These are phyloP conservation scores for Pinna nobilis DNA, from an alignment of 1,140 invertebrate species.

Conservation along the genomic window DNA sequence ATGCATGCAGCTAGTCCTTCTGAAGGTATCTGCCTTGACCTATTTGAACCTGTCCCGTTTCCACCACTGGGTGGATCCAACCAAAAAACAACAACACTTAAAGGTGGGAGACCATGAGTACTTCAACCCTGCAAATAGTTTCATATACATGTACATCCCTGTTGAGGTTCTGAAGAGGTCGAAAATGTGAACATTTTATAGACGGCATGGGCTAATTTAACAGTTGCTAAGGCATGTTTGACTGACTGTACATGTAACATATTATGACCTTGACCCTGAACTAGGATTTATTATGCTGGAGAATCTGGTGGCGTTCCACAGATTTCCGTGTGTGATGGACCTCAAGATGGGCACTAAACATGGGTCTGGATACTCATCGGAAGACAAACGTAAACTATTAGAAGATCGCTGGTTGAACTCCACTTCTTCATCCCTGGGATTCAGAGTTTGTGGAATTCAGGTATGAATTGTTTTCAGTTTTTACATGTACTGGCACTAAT, in stretches of 20 bases:
- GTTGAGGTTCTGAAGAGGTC: background rate
- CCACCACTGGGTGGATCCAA: no score
- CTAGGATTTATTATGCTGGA: constrained; percentile 89
- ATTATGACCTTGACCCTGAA: background rate
- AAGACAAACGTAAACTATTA: constrained; percentile 91
- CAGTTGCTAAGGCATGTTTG: background rate
- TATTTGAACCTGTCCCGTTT: no score
- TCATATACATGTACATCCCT: background rate
- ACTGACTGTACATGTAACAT: background rate
- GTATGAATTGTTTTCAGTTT: constrained; percentile 68
- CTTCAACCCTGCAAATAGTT: background rate
- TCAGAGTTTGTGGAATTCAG: constrained; percentile 93
- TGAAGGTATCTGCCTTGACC: no score
- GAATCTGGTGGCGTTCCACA: constrained; percentile 91
- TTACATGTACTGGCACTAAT: background rate
- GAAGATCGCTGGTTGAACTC: constrained; percentile 91
- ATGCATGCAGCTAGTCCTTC: no score
- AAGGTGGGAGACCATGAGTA: no score
- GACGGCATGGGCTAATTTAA: background rate
- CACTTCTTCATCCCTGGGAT: constrained; percentile 90
- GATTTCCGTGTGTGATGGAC: constrained; percentile 84
- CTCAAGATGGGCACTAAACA: constrained; percentile 97
- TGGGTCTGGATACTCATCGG: constrained; percentile 94
- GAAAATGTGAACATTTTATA: background rate
- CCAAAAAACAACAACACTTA: no score